Evolutionary conservation across 2,797 vertebrate species (phyloP).

Genomic region (Alfaro cultratus): DNA sequence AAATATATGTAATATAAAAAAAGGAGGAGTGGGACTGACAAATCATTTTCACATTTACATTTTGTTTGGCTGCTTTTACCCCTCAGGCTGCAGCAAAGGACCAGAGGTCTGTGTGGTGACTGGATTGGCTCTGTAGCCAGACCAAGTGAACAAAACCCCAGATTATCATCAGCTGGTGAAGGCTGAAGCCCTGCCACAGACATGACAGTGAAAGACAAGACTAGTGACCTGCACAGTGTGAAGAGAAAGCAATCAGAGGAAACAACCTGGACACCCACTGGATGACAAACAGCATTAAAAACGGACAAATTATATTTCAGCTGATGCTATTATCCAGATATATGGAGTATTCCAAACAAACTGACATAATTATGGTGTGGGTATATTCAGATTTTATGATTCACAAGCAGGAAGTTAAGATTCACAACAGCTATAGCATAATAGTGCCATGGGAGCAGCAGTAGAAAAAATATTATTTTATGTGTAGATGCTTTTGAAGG

Average conservation of each 20-base stretch:
- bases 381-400: not conserved
- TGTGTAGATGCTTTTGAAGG: not conserved
- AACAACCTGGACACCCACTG: slow-evolving; percentile 9
- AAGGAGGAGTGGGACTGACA: not conserved
- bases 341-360: not conserved
- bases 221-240: slow-evolving; percentile 15
- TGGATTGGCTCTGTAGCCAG: slow-evolving; percentile 51
- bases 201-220: slow-evolving; percentile 42
- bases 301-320: not conserved
- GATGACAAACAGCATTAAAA: slow-evolving; percentile 3
- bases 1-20: not conserved
- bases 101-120: slow-evolving; percentile 31
- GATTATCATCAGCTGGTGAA: slow-evolving; percentile 66
- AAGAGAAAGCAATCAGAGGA: slow-evolving; percentile 27
- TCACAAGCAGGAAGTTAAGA: not conserved
- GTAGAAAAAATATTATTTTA: not conserved
- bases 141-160: slow-evolving; percentile 51
- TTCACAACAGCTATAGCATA: not conserved
- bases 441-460: too few relatives aligned
- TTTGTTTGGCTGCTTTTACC: slow-evolving; percentile 5
- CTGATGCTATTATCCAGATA: not conserved
- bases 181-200: slow-evolving; percentile 30
- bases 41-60: not conserved
- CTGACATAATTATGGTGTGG: too few relatives aligned
- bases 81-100: slow-evolving; percentile 19